A percentile compares a stretch with the other conserved stretches of the same genome.
Conservation (phyloP, 2,797 vertebrate genomes). For the Mus caroli region DNA sequence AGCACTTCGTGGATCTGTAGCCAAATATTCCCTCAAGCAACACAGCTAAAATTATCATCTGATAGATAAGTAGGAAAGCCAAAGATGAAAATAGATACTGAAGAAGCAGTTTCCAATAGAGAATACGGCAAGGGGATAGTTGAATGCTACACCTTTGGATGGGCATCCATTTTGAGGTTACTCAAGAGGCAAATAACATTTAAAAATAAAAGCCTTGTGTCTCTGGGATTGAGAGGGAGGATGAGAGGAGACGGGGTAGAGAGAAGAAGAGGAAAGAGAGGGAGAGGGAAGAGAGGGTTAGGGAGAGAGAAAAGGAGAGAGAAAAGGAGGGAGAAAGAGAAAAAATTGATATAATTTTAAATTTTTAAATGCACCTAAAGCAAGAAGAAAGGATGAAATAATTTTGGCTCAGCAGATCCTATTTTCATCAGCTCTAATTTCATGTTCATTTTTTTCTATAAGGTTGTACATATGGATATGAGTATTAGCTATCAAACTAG, state of each 20-base stretch:
- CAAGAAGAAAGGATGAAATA: slow-evolving; percentile 15
- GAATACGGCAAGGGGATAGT: background rate
- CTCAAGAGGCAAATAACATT: slow-evolving; percentile 18
- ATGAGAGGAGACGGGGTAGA: too few species aligned
- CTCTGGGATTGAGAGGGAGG: background rate
- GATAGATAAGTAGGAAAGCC: background rate
- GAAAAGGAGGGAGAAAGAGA: too few species aligned
- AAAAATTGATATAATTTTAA: too few species aligned
- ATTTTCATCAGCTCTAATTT: slow-evolving; percentile 52
- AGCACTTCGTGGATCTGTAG: background rate
- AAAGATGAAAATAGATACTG: background rate
- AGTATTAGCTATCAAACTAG: slow-evolving; percentile 62
- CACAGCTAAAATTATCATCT: slow-evolving; percentile 19
- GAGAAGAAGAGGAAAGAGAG: background rate
- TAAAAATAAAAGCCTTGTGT: slow-evolving; percentile 35
- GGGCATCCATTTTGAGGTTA: background rate
- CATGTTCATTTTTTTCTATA: background rate
- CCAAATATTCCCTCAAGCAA: slow-evolving; percentile 53
- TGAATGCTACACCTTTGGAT: background rate
- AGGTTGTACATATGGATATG: background rate
- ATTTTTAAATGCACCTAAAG: background rate
- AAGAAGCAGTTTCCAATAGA: background rate
- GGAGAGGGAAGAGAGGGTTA: background rate
- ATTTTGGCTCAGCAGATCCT: background rate
- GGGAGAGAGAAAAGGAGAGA: background rate